A percentile compares a stretch with the other conserved stretches of the same genome.
phyloP scores from a whole-genome alignment of 2,797 vertebrate species.

The Spondyliosoma cantharus region DNA sequence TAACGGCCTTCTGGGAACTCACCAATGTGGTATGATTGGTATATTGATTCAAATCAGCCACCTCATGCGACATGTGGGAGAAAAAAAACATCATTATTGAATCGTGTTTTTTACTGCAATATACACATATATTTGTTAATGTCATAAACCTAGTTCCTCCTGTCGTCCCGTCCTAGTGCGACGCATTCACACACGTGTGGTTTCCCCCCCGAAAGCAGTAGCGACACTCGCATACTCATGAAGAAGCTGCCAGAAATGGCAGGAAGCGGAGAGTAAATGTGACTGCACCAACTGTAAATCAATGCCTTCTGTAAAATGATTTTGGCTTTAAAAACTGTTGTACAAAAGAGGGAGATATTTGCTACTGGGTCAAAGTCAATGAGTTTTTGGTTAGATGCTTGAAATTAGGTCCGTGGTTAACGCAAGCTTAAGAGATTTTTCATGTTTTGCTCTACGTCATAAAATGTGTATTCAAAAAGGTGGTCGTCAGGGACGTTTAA shows the following conservation, averaged over 20 bases:
- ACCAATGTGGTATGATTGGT: neutral
- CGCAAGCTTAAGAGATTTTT: too few relatives aligned
- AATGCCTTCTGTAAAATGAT: neutral
- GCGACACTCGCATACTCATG: neutral
- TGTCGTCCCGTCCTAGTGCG: neutral
- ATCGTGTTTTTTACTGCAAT: slow-evolving; percentile 2
- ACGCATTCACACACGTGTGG: slow-evolving; percentile 7
- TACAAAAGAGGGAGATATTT: neutral
- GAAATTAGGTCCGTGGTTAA: too few relatives aligned
- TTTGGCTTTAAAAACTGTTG: neutral
- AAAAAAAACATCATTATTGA: neutral
- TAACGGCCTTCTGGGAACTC: slow-evolving; percentile 16
- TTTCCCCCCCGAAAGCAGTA: neutral
- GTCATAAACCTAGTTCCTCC: slow-evolving; percentile 25
- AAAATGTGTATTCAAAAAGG: too few relatives aligned
- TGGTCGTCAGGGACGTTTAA: too few relatives aligned
- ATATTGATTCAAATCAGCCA: slow-evolving; percentile 41
- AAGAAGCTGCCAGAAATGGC: neutral
- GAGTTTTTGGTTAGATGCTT: too few relatives aligned
- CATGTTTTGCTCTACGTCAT: too few relatives aligned
- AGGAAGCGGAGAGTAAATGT: neutral
- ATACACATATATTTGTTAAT: slow-evolving; percentile 10
- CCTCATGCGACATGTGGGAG: neutral
- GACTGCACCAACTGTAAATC: slow-evolving; percentile 1
- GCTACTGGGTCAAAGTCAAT: too few relatives aligned